Percentiles rank a stretch among this genome's conserved stretches.
phyloP scores from a whole-genome alignment of 2,888 invertebrate genomes.

The Ophion slaviceki region DNA sequence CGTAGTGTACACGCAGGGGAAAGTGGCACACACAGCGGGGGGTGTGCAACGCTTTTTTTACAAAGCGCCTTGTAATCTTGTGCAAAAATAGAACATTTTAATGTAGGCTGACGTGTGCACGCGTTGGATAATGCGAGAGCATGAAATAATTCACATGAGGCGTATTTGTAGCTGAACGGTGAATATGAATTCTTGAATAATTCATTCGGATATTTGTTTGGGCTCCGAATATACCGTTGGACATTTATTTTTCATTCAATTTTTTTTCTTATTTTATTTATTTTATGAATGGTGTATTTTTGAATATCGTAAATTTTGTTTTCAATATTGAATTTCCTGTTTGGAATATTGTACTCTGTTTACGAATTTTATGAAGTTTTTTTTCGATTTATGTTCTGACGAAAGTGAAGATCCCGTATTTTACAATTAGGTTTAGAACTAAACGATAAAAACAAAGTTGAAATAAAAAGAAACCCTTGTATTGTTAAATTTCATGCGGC shows the following conservation, averaged over 20 bases:
- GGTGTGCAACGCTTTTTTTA: neutral
- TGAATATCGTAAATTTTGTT: neutral
- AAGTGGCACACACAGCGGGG: slow-evolving; percentile 1
- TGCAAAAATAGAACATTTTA: neutral
- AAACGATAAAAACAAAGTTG: too few relatives aligned
- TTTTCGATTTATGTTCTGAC: too few relatives aligned
- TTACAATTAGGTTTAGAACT: too few relatives aligned
- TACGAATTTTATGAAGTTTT: too few relatives aligned
- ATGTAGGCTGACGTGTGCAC: neutral
- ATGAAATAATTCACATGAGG: neutral
- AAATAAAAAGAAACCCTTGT: too few relatives aligned
- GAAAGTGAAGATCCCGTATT: too few relatives aligned
- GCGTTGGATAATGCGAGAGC: neutral
- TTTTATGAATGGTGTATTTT: neutral
- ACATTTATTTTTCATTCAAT: neutral
- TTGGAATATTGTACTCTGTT: neutral
- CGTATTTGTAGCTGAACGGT: neutral
- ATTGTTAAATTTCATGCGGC: too few relatives aligned
- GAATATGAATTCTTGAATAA: neutral
- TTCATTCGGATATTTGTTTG: neutral
- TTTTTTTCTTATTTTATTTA: neutral
- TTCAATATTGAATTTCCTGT: neutral
- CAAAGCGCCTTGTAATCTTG: neutral
- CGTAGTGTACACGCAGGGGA: neutral
- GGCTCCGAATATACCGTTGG: neutral